A percentile compares a stretch with the other conserved stretches of the same genome.
Conservation (phyloP, 2,888 invertebrate species). For the Agrilus mali region DNA sequence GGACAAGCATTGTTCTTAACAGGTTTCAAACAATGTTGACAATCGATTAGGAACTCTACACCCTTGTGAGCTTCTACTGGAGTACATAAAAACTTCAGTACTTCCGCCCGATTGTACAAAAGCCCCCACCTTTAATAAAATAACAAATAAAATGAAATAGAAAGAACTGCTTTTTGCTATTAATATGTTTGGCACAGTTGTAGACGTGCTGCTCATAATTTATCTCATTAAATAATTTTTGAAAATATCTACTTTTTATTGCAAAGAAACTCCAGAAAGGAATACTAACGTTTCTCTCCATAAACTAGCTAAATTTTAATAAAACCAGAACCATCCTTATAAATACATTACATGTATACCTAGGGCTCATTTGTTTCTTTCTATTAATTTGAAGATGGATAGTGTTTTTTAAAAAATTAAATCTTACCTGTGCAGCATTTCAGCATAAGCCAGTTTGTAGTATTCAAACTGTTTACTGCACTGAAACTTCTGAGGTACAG, state of each 20-base stretch:
- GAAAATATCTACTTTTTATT: too few species aligned
- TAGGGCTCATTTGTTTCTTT: too few species aligned
- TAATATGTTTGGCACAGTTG: too few species aligned
- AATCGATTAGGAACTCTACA: constrained; percentile 62
- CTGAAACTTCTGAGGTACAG: constrained; percentile 19
- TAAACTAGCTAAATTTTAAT: not conserved
- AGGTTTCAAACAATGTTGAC: constrained; percentile 54
- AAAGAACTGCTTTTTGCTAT: not conserved
- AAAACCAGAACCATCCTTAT: not conserved
- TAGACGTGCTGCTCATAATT: too few species aligned
- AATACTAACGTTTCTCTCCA: too few species aligned
- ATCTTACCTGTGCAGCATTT: constrained; percentile 53
- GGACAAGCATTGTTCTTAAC: constrained; percentile 57
- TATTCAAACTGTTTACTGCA: constrained; percentile 56
- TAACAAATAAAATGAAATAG: too few species aligned
- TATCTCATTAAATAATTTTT: too few species aligned
- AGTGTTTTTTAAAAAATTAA: constrained; percentile 38
- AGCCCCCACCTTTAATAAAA: constrained; percentile 24
- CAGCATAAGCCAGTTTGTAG: constrained; percentile 79
- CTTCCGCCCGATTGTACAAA: constrained; percentile 36
- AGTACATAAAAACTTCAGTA: constrained; percentile 48
- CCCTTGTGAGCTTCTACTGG: constrained; percentile 35
- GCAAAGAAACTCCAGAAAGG: too few species aligned
- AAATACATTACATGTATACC: too few species aligned
- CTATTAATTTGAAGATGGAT: too few species aligned